A percentile compares a stretch with the other conserved stretches of the same genome.
These are phyloP conservation scores for Gallinago jamesoni DNA, from an alignment of 2,113 vertebrate species.

Conservation along the genomic window DNA sequence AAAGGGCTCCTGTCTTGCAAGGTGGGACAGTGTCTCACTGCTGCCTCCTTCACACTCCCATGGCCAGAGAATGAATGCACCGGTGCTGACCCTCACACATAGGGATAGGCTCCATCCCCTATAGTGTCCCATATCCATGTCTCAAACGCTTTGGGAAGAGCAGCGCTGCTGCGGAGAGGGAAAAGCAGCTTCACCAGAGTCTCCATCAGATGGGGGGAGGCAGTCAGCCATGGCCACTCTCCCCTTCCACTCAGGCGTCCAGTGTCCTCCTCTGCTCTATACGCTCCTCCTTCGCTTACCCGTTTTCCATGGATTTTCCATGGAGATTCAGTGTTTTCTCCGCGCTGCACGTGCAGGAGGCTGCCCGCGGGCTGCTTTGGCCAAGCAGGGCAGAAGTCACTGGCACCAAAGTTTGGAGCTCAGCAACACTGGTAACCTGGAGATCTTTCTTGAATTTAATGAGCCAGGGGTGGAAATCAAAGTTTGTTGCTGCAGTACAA, in stretches of 20 bases:
- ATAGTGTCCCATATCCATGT: accelerated
- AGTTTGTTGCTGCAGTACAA: neutral
- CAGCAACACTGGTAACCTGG: neutral
- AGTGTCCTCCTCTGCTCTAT: neutral
- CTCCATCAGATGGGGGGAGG: neutral
- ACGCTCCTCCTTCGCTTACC: accelerated
- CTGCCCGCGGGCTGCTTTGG: neutral
- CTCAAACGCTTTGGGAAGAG: neutral
- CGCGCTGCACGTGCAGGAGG: neutral
- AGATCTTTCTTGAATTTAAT: neutral
- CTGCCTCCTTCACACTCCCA: neutral
- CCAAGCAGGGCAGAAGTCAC: slow-evolving; percentile 4
- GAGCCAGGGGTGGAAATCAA: accelerated
- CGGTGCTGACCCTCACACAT: accelerated
- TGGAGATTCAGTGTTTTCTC: neutral
- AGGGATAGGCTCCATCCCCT: neutral
- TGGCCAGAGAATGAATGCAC: accelerated
- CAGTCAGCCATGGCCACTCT: neutral
- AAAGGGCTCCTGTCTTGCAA: neutral
- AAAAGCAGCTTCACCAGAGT: neutral
- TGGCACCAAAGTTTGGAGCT: neutral
- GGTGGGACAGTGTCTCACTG: accelerated
- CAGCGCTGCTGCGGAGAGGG: neutral
- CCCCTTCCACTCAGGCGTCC: neutral
- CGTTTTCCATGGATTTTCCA: neutral